A percentile compares a stretch with the other conserved stretches of the same genome.
These are phyloP conservation scores for Microctonus aethiopoides DNA, from an alignment of 2,888 invertebrate genomes.

Conservation along the genomic window DNA sequence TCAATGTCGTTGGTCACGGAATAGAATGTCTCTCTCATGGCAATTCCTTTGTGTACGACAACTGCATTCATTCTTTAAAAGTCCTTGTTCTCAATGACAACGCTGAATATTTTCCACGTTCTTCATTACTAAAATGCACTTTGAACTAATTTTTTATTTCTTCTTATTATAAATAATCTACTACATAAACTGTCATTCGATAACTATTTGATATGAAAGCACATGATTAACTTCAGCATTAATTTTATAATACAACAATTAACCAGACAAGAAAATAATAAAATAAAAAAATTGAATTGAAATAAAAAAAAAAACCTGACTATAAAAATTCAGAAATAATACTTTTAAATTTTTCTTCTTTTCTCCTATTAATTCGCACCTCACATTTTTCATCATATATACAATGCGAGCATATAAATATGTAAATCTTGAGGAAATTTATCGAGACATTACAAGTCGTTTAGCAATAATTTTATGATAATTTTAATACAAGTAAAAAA, in stretches of 20 bases:
- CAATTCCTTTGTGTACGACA: constrained; percentile 44
- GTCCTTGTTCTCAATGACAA: constrained; percentile 61
- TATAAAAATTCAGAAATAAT: constrained; percentile 1
- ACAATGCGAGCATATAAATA: constrained; percentile 42
- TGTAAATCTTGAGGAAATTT: constrained; percentile 44
- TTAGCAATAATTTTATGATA: constrained; percentile 51
- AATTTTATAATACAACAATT: background rate
- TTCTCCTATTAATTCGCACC: constrained; percentile 2
- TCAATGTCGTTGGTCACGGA: constrained; percentile 40
- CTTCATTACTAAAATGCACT: constrained; percentile 13
- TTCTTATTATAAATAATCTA: constrained; percentile 10
- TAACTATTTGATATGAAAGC: background rate
- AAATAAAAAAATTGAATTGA: background rate
- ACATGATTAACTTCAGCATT: background rate
- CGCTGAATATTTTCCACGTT: constrained; percentile 39
- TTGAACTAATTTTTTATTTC: constrained; percentile 25
- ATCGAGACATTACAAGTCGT: constrained; percentile 35
- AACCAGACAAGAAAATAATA: no score
- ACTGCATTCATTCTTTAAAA: constrained; percentile 38
- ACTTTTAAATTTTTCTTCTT: background rate
- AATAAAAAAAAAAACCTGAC: background rate
- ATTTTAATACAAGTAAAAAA: constrained; percentile 37
- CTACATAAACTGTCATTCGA: background rate
- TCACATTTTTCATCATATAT: background rate
- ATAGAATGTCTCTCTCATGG: constrained; percentile 33